Conservation (phyloP, 2,797 vertebrate genomes). For the Phataginus tricuspis region DNA sequence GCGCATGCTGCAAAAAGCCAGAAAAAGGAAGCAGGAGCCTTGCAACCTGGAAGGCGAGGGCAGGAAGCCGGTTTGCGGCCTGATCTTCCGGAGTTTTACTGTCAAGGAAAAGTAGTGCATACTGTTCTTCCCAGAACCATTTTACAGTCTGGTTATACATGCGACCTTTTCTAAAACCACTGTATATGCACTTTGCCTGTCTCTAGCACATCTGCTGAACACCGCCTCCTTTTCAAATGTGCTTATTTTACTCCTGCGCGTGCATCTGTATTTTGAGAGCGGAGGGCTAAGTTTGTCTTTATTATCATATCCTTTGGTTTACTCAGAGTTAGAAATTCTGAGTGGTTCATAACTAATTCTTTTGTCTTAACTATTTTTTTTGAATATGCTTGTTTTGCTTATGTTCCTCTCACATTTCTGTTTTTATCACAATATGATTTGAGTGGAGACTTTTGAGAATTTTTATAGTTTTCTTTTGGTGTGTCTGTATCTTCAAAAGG, state of each 20-base stretch:
- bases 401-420: neutral
- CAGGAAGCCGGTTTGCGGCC: neutral
- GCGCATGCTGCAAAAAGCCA: neutral
- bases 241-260: neutral
- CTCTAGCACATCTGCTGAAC: neutral
- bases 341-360: neutral
- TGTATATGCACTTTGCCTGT: neutral
- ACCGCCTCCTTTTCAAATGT: neutral
- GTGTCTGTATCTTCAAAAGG: slow-evolving; percentile 42
- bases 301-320: neutral
- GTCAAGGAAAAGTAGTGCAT: neutral
- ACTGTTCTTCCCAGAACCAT: neutral
- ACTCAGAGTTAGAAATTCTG: neutral
- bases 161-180: neutral
- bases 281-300: neutral
- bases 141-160: neutral
- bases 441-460: neutral
- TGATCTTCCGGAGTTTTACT: neutral
- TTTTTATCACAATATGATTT: neutral
- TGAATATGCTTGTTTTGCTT: neutral
- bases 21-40: neutral
- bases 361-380: neutral
- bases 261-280: slow-evolving; percentile 5
- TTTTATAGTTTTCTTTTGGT: neutral
- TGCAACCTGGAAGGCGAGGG: neutral